Evolutionary conservation across 2,113 vertebrate genomes (phyloP).

Genomic region (Dicentrarchus labrax): DNA sequence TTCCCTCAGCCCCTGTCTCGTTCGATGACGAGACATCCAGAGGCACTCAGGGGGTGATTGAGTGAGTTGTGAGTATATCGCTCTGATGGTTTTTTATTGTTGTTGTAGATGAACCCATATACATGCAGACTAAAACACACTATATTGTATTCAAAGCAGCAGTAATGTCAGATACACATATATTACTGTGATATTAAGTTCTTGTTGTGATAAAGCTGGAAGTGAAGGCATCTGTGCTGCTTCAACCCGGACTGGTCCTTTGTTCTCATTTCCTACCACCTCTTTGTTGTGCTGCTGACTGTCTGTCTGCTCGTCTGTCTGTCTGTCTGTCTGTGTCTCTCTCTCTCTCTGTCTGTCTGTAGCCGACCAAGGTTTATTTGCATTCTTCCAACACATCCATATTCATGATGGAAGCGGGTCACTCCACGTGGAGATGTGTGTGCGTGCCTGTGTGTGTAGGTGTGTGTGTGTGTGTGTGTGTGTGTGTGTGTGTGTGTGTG

Average conservation of each 20-base stretch:
- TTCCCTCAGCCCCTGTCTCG: conserved; percentile 20
- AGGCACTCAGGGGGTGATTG: conserved; percentile 34
- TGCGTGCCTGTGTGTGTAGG: conserved; percentile 31
- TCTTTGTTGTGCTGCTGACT: conserved; percentile 78
- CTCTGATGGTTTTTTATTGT: conserved; percentile 47
- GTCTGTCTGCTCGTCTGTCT: conserved; percentile 63
- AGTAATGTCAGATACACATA: not conserved
- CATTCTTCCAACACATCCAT: conserved; percentile 84
- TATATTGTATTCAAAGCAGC: not conserved
- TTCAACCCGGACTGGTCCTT: conserved; percentile 70
- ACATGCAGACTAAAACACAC: conserved; percentile 10
- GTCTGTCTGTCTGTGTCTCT: conserved; percentile 55
- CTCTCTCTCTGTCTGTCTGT: conserved; percentile 55
- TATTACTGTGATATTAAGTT: conserved; percentile 25
- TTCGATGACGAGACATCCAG: conserved; percentile 46
- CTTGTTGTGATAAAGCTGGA: conserved; percentile 59
- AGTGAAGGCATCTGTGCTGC: conserved; percentile 82
- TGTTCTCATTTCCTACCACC: conserved; percentile 72
- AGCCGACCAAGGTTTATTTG: conserved; percentile 78
- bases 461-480: conserved; percentile 45
- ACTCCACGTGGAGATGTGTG: conserved; percentile 73
- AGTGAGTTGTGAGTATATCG: conserved; percentile 47
- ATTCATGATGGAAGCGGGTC: conserved; percentile 85
- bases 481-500: conserved; percentile 36
- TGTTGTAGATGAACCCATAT: conserved; percentile 5